Evolutionary conservation across 1,140 invertebrate genomes (phyloP).

Genomic region (Heliconius congener): DNA sequence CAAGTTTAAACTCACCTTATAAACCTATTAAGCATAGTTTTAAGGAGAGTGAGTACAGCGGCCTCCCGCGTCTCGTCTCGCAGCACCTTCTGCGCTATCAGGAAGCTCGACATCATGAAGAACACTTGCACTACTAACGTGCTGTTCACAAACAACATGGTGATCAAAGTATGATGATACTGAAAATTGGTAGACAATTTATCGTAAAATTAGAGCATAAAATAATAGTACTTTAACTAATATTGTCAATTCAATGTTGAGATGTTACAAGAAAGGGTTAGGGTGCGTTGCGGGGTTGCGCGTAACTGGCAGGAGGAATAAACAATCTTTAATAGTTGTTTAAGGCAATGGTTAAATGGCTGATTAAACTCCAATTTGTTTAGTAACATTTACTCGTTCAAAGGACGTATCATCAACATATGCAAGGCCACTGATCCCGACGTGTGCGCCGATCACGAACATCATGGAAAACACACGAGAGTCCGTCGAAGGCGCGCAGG

Average conservation of each 20-base stretch:
- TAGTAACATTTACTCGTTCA: not conserved
- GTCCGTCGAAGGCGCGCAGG: conserved; percentile 61
- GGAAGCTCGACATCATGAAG: conserved; percentile 72
- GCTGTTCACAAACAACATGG: conserved; percentile 64
- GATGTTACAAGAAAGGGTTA: too few species aligned
- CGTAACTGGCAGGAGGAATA: too few species aligned
- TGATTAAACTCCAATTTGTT: too few species aligned
- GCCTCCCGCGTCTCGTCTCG: conserved; percentile 41
- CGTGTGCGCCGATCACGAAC: conserved; percentile 68
- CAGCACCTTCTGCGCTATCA: conserved; percentile 69
- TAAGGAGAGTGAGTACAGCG: conserved; percentile 47
- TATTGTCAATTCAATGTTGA: too few species aligned
- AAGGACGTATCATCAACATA: conserved; percentile 38
- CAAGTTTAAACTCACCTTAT: conserved; percentile 51
- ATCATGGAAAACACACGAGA: conserved; percentile 68
- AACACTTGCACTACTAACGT: conserved; percentile 73
- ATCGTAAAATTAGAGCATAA: not conserved
- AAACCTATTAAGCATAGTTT: conserved; percentile 67
- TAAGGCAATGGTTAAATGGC: too few species aligned
- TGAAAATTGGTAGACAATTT: not conserved
- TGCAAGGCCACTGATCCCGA: conserved; percentile 62
- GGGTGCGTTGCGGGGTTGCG: too few species aligned
- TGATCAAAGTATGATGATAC: conserved; percentile 48
- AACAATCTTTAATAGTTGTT: too few species aligned
- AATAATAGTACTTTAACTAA: too few species aligned